These are phyloP conservation scores for Pocota personata DNA, from an alignment of 2,888 invertebrate genomes.

Conservation along the genomic window DNA sequence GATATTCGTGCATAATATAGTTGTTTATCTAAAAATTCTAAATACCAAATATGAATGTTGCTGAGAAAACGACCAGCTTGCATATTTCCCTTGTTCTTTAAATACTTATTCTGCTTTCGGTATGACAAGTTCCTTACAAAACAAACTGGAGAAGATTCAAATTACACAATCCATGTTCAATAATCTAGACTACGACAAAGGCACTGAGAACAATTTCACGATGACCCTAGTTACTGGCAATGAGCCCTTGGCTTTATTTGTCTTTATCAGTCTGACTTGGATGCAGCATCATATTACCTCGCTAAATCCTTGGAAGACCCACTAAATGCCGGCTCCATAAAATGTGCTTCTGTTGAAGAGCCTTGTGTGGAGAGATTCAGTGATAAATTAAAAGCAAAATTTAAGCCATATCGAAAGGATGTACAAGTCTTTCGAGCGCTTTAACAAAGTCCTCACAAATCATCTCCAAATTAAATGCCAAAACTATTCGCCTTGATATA, in stretches of 20 bases:
- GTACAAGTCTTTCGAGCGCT: neutral
- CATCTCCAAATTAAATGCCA: slow-evolving; percentile 75
- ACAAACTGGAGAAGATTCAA: slow-evolving; percentile 19
- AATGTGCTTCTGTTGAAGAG: slow-evolving; percentile 79
- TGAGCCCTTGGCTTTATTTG: slow-evolving; percentile 76
- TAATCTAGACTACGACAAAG: slow-evolving; percentile 74
- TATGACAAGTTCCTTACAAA: slow-evolving; percentile 31
- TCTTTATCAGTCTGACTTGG: slow-evolving; percentile 79
- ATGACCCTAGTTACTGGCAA: neutral
- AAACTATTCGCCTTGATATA: slow-evolving; percentile 72
- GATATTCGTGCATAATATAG: too few relatives aligned
- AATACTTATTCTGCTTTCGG: neutral
- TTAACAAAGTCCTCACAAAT: slow-evolving; percentile 52
- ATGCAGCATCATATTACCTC: slow-evolving; percentile 78
- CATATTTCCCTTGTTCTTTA: too few relatives aligned
- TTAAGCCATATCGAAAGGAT: slow-evolving; percentile 73
- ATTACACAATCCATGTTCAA: slow-evolving; percentile 75
- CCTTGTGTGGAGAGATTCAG: slow-evolving; percentile 75
- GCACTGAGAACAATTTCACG: neutral
- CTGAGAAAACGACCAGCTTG: too few relatives aligned
- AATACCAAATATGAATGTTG: too few relatives aligned
- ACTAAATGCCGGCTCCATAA: slow-evolving; percentile 75
- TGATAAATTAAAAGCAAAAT: slow-evolving; percentile 68
- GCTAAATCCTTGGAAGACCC: slow-evolving; percentile 77
- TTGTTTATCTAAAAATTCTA: too few relatives aligned